Base-by-base conservation (phyloP, 2,113 vertebrate species). In the Grantiella picta region DNA sequence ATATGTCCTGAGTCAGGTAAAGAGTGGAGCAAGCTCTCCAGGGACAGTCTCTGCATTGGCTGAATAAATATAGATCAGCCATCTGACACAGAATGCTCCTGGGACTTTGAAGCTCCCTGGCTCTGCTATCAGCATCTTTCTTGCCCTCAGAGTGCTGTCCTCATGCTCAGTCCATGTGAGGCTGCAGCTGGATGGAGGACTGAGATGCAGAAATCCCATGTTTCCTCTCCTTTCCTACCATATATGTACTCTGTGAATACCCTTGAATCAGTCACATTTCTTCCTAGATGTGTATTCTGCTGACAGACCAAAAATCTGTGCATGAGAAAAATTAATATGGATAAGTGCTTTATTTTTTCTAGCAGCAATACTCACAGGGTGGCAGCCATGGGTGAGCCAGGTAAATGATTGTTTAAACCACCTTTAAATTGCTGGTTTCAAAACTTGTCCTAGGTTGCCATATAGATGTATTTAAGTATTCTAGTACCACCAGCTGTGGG, bases 1-100 rank as follows among this genome's bases (percentile, higher is more conserved):
- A 44, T 86, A 87, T 22, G 66, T 73, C 85, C 71, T 36, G 79
- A 93, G 50, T 61, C 85, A 95, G 92, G 87, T 94, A 59, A 82
- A 76, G 90, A 90, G 56, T 3, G 29, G 15, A 78, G 44, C 4
- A 3, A 44, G 14, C 38, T 95, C 87, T 93, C 92, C 42, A 64
- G 71, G 44, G 68, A 22, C 90, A 73, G 33, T n/a, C 76, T 66
- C 33, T 66, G 71, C 70, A 25, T 3, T 65, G 82, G 57, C 63
- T 86, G 70, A 91, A 81, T 50, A 94, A 95, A 91, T 73, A 82
- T n/a, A 86, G 24, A 73, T 72, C 89, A 85, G 21, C 45, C 50
- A 73, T 28, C 76, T 93, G 68, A 90, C 76, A 95, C 22, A 64
- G 68, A 82, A 82, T 71, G 63, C 81, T 79, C 7, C 11, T 52